phyloP scores from a whole-genome alignment of 2,113 vertebrate species.

The Forbesichthys agassizii region DNA sequence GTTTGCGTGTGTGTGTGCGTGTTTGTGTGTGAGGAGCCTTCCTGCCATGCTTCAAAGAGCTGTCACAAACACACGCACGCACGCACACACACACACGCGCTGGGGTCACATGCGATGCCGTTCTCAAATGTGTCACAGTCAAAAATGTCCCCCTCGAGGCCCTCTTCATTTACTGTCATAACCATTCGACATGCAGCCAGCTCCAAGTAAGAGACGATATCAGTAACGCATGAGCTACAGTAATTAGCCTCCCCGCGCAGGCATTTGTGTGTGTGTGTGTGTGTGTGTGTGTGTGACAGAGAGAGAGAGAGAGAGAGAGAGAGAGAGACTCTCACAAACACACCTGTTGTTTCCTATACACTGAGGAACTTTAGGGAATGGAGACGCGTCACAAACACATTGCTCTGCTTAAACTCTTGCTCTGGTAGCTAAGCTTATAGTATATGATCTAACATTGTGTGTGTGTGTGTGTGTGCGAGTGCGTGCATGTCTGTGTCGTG shows the following conservation, averaged over 20 bases:
- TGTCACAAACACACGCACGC: conserved; percentile 15
- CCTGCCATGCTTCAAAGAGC: conserved; percentile 27
- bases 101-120: conserved; percentile 42
- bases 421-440: too few relatives aligned
- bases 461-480: conserved; percentile 16
- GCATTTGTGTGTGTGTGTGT: conserved; percentile 41
- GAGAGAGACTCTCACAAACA: background rate
- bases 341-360: too few relatives aligned
- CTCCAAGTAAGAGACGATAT: conserved; percentile 77
- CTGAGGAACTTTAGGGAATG: too few relatives aligned
- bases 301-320: conserved; percentile 10
- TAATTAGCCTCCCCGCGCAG: conserved; percentile 76
- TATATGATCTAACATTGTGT: background rate
- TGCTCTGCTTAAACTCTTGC: too few relatives aligned
- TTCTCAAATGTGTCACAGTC: conserved; percentile 72
- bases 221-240: conserved; percentile 77
- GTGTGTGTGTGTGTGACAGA: conserved; percentile 18
- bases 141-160: conserved; percentile 65
- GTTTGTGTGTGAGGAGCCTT: conserved; percentile 55
- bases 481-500: conserved; percentile 10
- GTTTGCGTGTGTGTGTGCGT: background rate
- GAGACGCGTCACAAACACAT: too few relatives aligned
- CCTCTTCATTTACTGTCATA: conserved; percentile 77
- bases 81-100: conserved; percentile 27
- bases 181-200: conserved; percentile 75